phyloP scores from a whole-genome alignment of 2,113 vertebrate genomes.

The Eublepharis macularius region DNA sequence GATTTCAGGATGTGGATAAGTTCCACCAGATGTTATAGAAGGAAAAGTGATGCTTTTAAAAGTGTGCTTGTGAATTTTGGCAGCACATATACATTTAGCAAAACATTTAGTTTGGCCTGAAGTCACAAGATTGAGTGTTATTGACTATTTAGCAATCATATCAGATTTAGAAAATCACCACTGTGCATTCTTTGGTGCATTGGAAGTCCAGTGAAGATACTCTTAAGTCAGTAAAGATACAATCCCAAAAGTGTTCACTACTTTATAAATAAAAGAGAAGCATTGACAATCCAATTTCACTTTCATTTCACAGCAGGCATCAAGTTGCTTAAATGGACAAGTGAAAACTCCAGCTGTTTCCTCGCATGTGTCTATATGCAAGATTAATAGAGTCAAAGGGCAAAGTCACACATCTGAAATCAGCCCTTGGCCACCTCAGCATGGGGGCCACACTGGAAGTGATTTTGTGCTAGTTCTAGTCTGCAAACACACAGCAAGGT shows the following conservation, averaged over 20 bases:
- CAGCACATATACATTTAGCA: background rate
- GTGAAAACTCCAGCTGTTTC: background rate
- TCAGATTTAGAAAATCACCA: background rate
- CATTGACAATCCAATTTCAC: background rate
- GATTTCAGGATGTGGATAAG: background rate
- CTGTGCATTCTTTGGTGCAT: background rate
- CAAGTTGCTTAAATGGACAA: background rate
- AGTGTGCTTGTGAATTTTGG: background rate
- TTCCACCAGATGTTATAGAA: background rate
- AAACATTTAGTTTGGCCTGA: background rate
- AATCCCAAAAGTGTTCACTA: no score
- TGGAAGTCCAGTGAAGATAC: background rate
- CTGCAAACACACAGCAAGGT: slow-evolving; percentile 10
- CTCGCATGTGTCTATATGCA: slow-evolving; percentile 4
- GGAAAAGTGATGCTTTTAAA: background rate
- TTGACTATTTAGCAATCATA: background rate
- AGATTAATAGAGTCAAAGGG: slow-evolving; percentile 8
- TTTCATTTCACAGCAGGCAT: background rate
- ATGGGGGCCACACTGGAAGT: background rate
- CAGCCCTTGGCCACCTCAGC: slow-evolving; percentile 11
- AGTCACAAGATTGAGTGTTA: background rate
- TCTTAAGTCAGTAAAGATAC: background rate
- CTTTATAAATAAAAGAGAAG: background rate
- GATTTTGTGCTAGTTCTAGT: background rate
- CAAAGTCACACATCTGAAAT: slow-evolving; percentile 9